Base-by-base conservation (phyloP, 1,140 invertebrate species). In the Hypsibius dujardini region DNA sequence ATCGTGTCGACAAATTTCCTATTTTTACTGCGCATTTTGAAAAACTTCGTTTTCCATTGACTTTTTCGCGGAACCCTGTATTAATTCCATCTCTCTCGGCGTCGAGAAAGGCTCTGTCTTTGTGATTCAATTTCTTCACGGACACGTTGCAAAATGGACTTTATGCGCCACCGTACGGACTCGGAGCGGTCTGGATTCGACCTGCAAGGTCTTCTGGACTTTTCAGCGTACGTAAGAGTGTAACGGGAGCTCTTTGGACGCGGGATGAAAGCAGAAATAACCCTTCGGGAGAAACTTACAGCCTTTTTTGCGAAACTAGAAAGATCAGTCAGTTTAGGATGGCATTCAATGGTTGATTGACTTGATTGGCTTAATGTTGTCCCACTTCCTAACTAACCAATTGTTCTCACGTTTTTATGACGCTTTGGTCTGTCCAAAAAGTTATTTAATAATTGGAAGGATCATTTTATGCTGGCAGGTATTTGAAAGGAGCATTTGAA, bases 211-310 rank as follows among this genome's bases (percentile, higher is more conserved):
- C 62, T 67, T 3, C 45, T 67, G 62, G 62, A 67, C 42, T 67
- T 67, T 42, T 67, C 62, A 14, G 62, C 62, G 62, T 67, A 67
- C 12, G 62, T 56, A n/a, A 56, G 7, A 56, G n/a, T 56, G n/a
- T 7, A 56, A 7, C n/a, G 7, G n/a, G n/a, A n/a, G n/a, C n/a
- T n/a, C n/a, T n/a, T n/a, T n/a, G n/a, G n/a, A n/a, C n/a, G n/a
- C n/a, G n/a, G n/a, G n/a, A n/a, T n/a, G n/a, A n/a, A n/a, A n/a
- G n/a, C n/a, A n/a, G n/a, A n/a, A n/a, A n/a, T n/a, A n/a, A n/a
- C n/a, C n/a, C n/a, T n/a, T n/a, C n/a, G n/a, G n/a, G n/a, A n/a
- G n/a, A n/a, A n/a, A n/a, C n/a, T 56, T 56, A 56, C 7, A 56
- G 7, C 50, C 50, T n/a, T 56, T 56, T 56, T n/a, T 56, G 50